These are phyloP conservation scores for Neodiprion lecontei DNA, from an alignment of 1,140 invertebrate species.

Conservation along the genomic window DNA sequence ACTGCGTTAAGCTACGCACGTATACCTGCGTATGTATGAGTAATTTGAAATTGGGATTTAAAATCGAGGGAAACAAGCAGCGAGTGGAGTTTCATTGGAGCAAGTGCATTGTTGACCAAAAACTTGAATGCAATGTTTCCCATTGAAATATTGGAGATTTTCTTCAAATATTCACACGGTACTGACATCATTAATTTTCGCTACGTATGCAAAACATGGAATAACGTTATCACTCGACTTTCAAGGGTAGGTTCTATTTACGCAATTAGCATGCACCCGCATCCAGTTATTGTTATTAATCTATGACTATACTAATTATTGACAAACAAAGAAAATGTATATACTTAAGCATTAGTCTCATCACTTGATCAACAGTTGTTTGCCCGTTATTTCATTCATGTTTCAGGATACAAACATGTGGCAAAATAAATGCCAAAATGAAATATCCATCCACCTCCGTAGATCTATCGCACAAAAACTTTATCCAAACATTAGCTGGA, in stretches of 20 bases:
- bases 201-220: neutral
- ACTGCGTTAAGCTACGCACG: too few relatives aligned
- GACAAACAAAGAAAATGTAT: too few relatives aligned
- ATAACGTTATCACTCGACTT: neutral
- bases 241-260: neutral
- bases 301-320: too few relatives aligned
- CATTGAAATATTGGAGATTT: neutral
- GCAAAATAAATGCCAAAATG: neutral
- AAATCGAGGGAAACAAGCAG: too few relatives aligned
- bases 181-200: neutral
- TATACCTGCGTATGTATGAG: too few relatives aligned
- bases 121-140: neutral
- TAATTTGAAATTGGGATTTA: too few relatives aligned
- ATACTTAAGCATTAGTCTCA: too few relatives aligned
- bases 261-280: too few relatives aligned
- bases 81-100: too few relatives aligned
- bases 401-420: neutral
- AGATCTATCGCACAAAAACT: neutral
- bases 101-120: too few relatives aligned
- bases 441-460: neutral
- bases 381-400: neutral
- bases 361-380: too few relatives aligned
- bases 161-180: neutral
- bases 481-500: neutral
- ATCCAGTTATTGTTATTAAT: too few relatives aligned